Conservation (phyloP, 2,113 vertebrate genomes). For the Scortum barcoo region DNA sequence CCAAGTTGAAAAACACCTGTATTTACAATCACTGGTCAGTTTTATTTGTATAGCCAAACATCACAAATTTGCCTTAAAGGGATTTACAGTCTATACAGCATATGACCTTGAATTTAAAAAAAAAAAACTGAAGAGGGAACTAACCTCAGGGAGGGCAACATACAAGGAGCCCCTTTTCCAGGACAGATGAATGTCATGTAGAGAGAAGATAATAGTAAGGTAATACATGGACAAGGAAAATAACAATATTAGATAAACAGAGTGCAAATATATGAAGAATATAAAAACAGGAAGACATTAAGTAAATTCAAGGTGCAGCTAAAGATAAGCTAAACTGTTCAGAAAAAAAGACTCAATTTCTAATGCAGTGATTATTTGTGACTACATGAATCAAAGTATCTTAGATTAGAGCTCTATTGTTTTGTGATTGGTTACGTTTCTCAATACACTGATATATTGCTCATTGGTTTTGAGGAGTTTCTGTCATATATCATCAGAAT, state of each 20-base stretch:
- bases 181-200: not conserved
- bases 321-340: not conserved
- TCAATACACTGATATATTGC: not conserved
- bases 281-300: not conserved
- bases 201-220: not conserved
- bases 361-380: not conserved
- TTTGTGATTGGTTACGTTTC: not conserved
- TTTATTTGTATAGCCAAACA: not conserved
- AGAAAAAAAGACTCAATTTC: not conserved
- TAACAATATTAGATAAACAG: not conserved
- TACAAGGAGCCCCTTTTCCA: not conserved
- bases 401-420: not conserved
- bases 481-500: not conserved
- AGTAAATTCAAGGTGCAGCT: not conserved
- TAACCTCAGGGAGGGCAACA: not conserved
- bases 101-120: not conserved
- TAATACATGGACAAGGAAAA: not conserved
- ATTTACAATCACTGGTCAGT: not conserved
- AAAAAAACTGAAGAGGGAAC: too few species aligned
- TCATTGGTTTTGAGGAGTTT: not conserved
- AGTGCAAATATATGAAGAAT: not conserved
- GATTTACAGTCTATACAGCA: too few species aligned
- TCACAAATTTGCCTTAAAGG: not conserved
- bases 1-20: conserved; percentile 8
- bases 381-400: not conserved